Base-by-base conservation (phyloP, 2,113 vertebrate genomes). In the Mobula birostris region DNA sequence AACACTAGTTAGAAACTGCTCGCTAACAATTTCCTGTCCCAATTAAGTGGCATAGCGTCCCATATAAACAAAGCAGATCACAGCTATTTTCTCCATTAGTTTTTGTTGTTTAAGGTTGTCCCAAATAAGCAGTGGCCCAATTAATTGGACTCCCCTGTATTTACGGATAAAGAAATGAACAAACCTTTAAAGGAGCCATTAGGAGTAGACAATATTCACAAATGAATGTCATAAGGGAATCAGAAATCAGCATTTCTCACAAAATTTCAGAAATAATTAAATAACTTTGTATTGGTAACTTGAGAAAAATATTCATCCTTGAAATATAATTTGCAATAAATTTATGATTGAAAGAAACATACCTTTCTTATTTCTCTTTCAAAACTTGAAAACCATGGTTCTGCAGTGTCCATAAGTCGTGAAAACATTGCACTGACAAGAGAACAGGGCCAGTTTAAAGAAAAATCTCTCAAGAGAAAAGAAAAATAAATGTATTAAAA, bases 311-410 rank as follows among this genome's bases (percentile, higher is more conserved):
- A 7, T 29, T 21, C 19, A 48, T 70, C 7, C 68, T 40, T 74
- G 5, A 29, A 74, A 27, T 56, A 74, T 74, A 74, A 27, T 56
- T 48, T 74, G 72, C 72, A 24, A 56, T 74, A 76, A 93, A 93
- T 24, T 76, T 21, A 90, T 19, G 63, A 93, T 93, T 72, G 40
- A 87, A 82, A 88, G 58, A 76, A 87, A 74, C 40, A 96, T 97
- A 97, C 97, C 97, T 97, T 98, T 95, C 97, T 97, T 95, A 96
- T 95, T 95, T 97, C 97, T 94, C 97, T 97, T 85, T 98, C 97
- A 95, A 97, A 97, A 94, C 97, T 97, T 94, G 97, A 97, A 97
- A 98, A 98, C 97, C 97, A 98, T 87, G 97, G 97, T 94, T 97
- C 97, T 91, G 97, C 97, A 29, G 97, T 97, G 96, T 97, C 97